Evolutionary conservation across 2,797 vertebrate species (phyloP).

Genomic region (Arrhamphus sclerolepis): DNA sequence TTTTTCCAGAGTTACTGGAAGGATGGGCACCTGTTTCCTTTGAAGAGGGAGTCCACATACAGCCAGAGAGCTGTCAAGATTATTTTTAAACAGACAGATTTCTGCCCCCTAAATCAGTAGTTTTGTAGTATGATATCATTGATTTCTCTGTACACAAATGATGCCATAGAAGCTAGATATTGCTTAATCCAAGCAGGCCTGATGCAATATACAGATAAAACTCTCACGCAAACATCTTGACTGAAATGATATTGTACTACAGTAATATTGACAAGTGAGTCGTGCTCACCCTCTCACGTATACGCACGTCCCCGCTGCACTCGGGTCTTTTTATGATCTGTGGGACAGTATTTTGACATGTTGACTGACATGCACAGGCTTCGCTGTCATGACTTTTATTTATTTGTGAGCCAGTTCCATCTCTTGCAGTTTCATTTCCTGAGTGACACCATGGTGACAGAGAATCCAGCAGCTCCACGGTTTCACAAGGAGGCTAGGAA

Average conservation of each 20-base stretch:
- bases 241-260: neutral
- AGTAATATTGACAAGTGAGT: neutral
- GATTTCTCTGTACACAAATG: too few species aligned
- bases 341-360: conserved; percentile 29
- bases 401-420: conserved; percentile 10
- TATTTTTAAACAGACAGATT: too few species aligned
- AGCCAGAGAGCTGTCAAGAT: too few species aligned
- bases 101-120: too few species aligned
- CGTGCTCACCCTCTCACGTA: conserved; percentile 1
- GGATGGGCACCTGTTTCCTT: too few species aligned
- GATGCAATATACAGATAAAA: too few species aligned
- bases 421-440: conserved; percentile 36
- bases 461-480: conserved; percentile 18
- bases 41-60: too few species aligned
- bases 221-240: too few species aligned
- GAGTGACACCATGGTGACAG: conserved; percentile 24
- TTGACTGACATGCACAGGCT: conserved; percentile 39
- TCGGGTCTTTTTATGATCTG: conserved; percentile 17
- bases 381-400: conserved; percentile 24
- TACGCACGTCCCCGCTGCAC: neutral
- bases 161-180: too few species aligned
- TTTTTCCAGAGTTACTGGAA: too few species aligned
- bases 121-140: too few species aligned
- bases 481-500: conserved; percentile 16
- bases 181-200: too few species aligned